phyloP scores from a whole-genome alignment of 2,888 invertebrate genomes.

The Fragum whitleyi region DNA sequence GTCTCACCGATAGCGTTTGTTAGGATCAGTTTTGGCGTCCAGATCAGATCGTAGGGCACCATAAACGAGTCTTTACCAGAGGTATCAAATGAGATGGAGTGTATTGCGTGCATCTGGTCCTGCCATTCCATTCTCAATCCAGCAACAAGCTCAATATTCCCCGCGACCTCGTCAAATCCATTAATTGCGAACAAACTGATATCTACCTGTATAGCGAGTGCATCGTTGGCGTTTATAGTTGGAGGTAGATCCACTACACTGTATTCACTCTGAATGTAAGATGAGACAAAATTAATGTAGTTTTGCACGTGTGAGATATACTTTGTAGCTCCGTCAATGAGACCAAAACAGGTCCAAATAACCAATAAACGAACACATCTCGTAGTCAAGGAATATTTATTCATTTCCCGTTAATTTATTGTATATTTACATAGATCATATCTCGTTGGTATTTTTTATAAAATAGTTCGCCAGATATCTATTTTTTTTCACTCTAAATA shows the following conservation, averaged over 20 bases:
- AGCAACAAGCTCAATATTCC: conserved; percentile 55
- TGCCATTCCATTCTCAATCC: conserved; percentile 48
- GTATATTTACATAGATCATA: too few species aligned
- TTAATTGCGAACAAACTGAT: conserved; percentile 55
- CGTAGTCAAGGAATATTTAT: too few species aligned
- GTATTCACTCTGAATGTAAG: conserved; percentile 47
- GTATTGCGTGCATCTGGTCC: conserved; percentile 53
- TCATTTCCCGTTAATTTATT: too few species aligned
- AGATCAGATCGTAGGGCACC: conserved; percentile 54
- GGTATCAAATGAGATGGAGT: conserved; percentile 42
- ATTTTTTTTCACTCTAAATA: too few species aligned
- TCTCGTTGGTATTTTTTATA: too few species aligned
- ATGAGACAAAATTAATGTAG: conserved; percentile 54
- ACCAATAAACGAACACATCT: too few species aligned
- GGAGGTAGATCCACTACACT: conserved; percentile 53
- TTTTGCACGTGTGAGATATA: conserved; percentile 59
- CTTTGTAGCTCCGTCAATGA: conserved; percentile 22
- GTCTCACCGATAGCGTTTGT: conserved; percentile 56
- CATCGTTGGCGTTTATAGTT: conserved; percentile 28
- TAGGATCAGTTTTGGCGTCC: conserved; percentile 58
- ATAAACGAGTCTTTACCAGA: conserved; percentile 46
- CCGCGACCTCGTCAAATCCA: conserved; percentile 59
- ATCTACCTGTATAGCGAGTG: conserved; percentile 33
- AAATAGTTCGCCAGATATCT: too few species aligned
- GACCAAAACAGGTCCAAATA: neutral